phyloP scores from a whole-genome alignment of 2,797 vertebrate species.

The Myripristis murdjan region DNA sequence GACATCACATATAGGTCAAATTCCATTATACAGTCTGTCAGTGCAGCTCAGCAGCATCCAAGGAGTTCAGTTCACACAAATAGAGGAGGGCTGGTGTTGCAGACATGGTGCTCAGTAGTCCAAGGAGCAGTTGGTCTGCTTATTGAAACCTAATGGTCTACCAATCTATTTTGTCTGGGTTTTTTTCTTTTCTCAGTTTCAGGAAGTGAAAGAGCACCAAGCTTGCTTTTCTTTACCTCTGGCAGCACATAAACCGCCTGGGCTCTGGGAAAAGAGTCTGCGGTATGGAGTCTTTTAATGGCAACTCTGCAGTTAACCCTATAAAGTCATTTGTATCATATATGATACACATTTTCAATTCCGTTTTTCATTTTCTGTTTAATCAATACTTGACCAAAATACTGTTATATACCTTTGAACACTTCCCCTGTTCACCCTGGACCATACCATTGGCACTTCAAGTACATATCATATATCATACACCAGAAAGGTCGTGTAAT shows the following conservation, averaged over 20 bases:
- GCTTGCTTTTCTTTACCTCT: conserved; percentile 3
- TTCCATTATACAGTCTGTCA: conserved; percentile 56
- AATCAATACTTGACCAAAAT: no score
- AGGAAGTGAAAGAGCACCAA: background rate
- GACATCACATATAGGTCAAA: conserved; percentile 65
- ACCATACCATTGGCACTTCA: no score
- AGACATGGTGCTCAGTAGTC: background rate
- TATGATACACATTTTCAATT: no score
- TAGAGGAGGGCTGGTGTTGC: background rate
- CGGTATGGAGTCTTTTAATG: background rate
- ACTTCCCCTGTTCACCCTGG: no score
- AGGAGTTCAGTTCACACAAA: conserved; percentile 41
- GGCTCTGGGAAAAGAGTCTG: background rate
- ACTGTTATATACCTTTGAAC: no score
- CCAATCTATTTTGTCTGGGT: background rate
- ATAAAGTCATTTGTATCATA: no score
- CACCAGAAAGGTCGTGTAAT: no score
- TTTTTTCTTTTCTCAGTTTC: conserved; percentile 16
- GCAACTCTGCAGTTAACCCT: background rate
- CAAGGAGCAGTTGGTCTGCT: background rate
- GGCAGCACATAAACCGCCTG: conserved; percentile 19
- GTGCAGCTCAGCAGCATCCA: conserved; percentile 47
- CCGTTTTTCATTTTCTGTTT: no score
- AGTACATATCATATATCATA: no score
- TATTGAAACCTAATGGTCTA: background rate